Percentiles rank a stretch among this genome's conserved stretches.
These are phyloP conservation scores for Bradypodion ventrale DNA, from an alignment of 2,797 vertebrate genomes.

Conservation along the genomic window DNA sequence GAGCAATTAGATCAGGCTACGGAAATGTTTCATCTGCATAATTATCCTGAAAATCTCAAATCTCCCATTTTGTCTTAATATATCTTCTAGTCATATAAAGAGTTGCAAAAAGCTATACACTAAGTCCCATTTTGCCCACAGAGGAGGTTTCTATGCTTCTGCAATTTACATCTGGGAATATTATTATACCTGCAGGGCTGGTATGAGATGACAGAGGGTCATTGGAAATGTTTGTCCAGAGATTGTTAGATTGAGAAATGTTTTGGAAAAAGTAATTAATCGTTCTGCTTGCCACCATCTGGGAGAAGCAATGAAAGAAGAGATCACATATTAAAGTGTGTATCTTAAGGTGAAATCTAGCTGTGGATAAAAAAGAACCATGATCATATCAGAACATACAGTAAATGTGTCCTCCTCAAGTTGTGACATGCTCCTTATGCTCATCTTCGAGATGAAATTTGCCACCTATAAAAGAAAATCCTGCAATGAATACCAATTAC, in stretches of 20 bases:
- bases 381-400: constrained; percentile 50
- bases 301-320: constrained; percentile 50
- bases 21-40: constrained; percentile 12
- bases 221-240: constrained; percentile 38
- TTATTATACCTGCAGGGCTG: constrained; percentile 7
- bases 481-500: constrained; percentile 67
- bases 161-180: constrained; percentile 25
- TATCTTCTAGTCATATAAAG: neutral
- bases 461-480: constrained; percentile 66
- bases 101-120: neutral
- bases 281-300: constrained; percentile 56
- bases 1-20: constrained; percentile 24
- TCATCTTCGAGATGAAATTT: constrained; percentile 41
- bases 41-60: constrained; percentile 37
- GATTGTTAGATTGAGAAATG: constrained; percentile 41
- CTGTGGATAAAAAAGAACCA: constrained; percentile 60
- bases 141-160: neutral
- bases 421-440: constrained; percentile 36
- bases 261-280: constrained; percentile 65
- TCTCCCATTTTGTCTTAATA: constrained; percentile 8
- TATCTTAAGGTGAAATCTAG: constrained; percentile 49
- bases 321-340: constrained; percentile 53
- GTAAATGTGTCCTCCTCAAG: constrained; percentile 56
- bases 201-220: constrained; percentile 31
- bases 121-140: neutral